These are phyloP conservation scores for Xestia rhomboidea DNA, from an alignment of 2,888 invertebrate genomes.

Conservation along the genomic window DNA sequence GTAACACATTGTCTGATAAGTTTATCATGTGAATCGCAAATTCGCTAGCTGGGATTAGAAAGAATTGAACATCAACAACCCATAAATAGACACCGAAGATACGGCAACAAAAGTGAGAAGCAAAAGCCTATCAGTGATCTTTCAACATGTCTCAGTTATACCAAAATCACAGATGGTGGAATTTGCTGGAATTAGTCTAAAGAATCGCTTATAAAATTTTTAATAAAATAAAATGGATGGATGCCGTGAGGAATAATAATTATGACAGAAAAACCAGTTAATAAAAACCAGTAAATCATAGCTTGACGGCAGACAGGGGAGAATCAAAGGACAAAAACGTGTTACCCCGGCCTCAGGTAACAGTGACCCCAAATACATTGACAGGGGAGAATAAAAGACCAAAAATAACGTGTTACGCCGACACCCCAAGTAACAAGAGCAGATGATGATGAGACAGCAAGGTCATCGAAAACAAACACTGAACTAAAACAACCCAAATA, in stretches of 20 bases:
- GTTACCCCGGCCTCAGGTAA: neutral
- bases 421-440: neutral
- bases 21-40: neutral
- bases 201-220: neutral
- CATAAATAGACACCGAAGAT: neutral
- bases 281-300: neutral
- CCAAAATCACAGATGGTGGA: neutral
- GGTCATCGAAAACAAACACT: neutral
- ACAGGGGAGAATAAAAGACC: neutral
- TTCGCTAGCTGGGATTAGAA: neutral
- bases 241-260: neutral
- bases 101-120: neutral
- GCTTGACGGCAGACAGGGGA: neutral
- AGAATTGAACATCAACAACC: neutral
- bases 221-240: neutral
- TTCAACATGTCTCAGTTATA: neutral
- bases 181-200: neutral
- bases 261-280: neutral
- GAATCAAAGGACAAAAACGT: no score
- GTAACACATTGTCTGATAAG: neutral
- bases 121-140: neutral
- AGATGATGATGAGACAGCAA: neutral
- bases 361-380: neutral
- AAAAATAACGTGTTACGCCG: neutral
- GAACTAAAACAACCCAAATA: neutral